phyloP scores from a whole-genome alignment of 2,113 vertebrate genomes.

The Hassar affinis region DNA sequence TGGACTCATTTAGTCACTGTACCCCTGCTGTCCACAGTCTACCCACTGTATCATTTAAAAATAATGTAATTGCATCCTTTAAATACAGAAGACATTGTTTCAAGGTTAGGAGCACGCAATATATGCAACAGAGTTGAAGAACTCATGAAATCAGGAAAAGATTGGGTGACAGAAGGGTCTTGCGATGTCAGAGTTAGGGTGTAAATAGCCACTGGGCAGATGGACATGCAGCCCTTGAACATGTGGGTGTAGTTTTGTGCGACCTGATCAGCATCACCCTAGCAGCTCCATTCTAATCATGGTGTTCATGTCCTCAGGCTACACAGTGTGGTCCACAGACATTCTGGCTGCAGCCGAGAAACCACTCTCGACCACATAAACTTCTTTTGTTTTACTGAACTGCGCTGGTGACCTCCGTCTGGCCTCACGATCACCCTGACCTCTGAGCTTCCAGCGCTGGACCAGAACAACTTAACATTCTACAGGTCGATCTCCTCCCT shows the following conservation, averaged over 20 bases:
- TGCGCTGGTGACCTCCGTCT: slow-evolving; percentile 43
- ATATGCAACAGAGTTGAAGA: background rate
- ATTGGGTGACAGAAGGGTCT: slow-evolving; percentile 29
- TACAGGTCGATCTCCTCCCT: slow-evolving; percentile 17
- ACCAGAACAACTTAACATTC: slow-evolving; percentile 43
- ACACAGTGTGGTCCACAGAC: slow-evolving; percentile 50
- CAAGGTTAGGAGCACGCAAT: background rate
- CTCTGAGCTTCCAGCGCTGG: slow-evolving; percentile 38
- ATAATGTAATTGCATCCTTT: slow-evolving; percentile 1
- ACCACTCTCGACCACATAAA: slow-evolving; percentile 42
- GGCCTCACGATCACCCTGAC: slow-evolving; percentile 46
- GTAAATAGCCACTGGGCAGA: slow-evolving; percentile 42
- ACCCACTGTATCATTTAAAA: slow-evolving; percentile 7
- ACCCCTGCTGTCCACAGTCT: background rate
- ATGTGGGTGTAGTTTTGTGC: slow-evolving; percentile 56
- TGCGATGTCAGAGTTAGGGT: slow-evolving; percentile 40
- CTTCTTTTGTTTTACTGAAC: slow-evolving; percentile 48
- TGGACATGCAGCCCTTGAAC: slow-evolving; percentile 40
- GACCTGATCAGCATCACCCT: slow-evolving; percentile 52
- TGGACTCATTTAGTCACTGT: background rate
- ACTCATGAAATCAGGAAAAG: slow-evolving; percentile 20
- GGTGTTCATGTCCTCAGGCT: slow-evolving; percentile 51
- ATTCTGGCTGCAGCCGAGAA: slow-evolving; percentile 48
- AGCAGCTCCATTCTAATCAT: slow-evolving; percentile 49
- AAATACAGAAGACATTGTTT: background rate